A percentile compares a stretch with the other conserved stretches of the same genome.
These are phyloP conservation scores for Dryococelus australis DNA, from an alignment of 2,888 invertebrate species.

Conservation along the genomic window DNA sequence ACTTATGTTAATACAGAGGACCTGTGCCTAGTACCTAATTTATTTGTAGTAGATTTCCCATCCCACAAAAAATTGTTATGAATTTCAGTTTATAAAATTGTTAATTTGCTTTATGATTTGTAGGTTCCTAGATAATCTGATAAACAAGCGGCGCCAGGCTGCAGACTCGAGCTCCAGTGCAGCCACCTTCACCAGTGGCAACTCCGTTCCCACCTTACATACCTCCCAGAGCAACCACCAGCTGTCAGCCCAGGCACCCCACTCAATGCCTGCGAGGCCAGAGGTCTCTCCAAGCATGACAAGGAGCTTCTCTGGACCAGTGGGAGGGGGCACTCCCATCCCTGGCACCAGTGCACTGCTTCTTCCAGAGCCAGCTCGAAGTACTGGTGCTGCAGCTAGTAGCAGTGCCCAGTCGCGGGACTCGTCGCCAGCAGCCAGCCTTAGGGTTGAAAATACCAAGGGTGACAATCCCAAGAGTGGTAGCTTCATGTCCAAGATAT, in stretches of 20 bases:
- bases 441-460: too few species aligned
- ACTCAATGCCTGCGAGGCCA: conserved; percentile 60
- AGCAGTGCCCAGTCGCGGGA: neutral
- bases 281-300: conserved; percentile 17
- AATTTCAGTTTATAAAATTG: too few species aligned
- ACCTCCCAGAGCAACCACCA: conserved; percentile 53
- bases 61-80: too few species aligned
- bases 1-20: too few species aligned
- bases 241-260: conserved; percentile 54
- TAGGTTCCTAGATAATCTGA: conserved; percentile 74
- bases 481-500: conserved; percentile 48
- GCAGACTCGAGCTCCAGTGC: conserved; percentile 67
- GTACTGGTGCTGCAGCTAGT: neutral
- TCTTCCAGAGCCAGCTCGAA: conserved; percentile 21
- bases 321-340: conserved; percentile 58
- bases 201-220: conserved; percentile 21
- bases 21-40: too few species aligned
- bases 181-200: conserved; percentile 19
- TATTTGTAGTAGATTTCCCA: too few species aligned
- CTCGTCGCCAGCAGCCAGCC: neutral
- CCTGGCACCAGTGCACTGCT: conserved; percentile 52
- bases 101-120: too few species aligned
- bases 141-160: conserved; percentile 75
- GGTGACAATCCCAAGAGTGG: conserved; percentile 30
- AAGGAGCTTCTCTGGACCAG: conserved; percentile 50